phyloP scores from a whole-genome alignment of 1,140 invertebrate genomes.

The Camponotus pennsylvanicus region DNA sequence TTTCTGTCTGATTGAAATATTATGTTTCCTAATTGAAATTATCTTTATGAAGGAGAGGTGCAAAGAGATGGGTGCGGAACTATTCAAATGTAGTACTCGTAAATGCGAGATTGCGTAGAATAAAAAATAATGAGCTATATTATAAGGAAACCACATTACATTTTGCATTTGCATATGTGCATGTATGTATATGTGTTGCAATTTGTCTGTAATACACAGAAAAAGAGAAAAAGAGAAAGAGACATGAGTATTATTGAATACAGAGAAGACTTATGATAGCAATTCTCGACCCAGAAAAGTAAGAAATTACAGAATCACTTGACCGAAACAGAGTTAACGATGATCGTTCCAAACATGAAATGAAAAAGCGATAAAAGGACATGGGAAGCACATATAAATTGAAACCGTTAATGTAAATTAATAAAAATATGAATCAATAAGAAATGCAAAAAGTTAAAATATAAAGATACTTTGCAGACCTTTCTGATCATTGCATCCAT shows the following conservation, averaged over 20 bases:
- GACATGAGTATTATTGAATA: slow-evolving; percentile 35
- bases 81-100: slow-evolving; percentile 2
- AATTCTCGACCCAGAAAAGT: slow-evolving; percentile 39
- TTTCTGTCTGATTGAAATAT: no score
- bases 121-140: slow-evolving; percentile 26
- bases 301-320: slow-evolving; percentile 43
- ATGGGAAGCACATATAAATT: not conserved
- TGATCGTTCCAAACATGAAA: not conserved
- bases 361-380: slow-evolving; percentile 34
- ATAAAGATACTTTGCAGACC: not conserved
- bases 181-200: not conserved
- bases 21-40: not conserved
- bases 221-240: not conserved
- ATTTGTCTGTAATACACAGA: slow-evolving; percentile 15
- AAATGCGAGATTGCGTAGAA: slow-evolving; percentile 29
- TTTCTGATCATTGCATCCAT: not conserved
- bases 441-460: not conserved
- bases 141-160: slow-evolving; percentile 14
- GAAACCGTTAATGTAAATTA: not conserved
- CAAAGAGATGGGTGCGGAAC: not conserved
- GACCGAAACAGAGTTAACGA: slow-evolving; percentile 29
- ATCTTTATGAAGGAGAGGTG: not conserved
- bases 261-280: slow-evolving; percentile 30
- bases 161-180: slow-evolving; percentile 25
- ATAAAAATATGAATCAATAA: not conserved